Conservation (phyloP, 1,140 invertebrate species). For the Heliconius nattereri region DNA sequence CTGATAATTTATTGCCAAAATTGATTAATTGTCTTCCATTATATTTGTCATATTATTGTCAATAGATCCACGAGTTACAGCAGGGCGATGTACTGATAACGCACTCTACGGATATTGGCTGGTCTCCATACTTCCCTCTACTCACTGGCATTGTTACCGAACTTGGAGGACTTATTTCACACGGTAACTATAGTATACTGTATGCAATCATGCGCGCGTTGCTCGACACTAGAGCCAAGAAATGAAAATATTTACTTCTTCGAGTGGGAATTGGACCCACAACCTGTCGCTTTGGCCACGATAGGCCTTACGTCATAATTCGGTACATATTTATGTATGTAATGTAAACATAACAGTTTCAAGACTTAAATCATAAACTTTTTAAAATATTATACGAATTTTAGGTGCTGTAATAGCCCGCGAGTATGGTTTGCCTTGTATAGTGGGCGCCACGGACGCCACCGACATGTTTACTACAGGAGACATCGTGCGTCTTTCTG, state of each 20-base stretch:
- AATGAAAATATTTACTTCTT: no score
- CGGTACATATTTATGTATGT: background rate
- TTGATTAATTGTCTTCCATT: background rate
- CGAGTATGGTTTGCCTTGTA: constrained; percentile 92
- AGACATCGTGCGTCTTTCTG: constrained; percentile 77
- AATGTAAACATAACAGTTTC: background rate
- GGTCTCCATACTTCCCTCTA: constrained; percentile 93
- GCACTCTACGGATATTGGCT: constrained; percentile 90
- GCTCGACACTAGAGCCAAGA: no score
- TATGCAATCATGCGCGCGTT: no score
- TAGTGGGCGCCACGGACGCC: constrained; percentile 87
- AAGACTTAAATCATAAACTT: background rate
- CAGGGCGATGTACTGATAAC: constrained; percentile 91
- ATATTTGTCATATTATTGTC: constrained; percentile 19
- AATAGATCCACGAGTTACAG: constrained; percentile 70
- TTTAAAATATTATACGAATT: background rate
- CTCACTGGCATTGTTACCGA: constrained; percentile 91
- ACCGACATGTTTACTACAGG: constrained; percentile 87
- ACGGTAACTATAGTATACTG: constrained; percentile 82
- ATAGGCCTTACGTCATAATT: no score
- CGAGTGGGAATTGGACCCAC: no score
- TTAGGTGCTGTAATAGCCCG: constrained; percentile 92
- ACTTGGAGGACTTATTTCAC: constrained; percentile 91
- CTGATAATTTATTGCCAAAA: no score
- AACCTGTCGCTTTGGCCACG: no score